Conservation (phyloP, 1,140 invertebrate species). For the Meteorus sp. region DNA sequence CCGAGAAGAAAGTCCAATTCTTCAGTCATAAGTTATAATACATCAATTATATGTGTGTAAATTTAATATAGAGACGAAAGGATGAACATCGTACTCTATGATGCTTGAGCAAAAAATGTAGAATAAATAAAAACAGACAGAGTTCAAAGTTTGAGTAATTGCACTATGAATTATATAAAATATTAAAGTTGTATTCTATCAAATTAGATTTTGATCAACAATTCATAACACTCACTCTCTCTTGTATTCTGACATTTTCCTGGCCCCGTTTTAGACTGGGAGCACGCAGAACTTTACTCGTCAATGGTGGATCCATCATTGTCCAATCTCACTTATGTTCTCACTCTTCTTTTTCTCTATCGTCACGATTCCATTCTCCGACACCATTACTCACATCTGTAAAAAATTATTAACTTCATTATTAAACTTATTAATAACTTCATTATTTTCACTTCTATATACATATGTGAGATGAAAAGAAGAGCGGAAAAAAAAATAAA, state of each 20-base stretch:
- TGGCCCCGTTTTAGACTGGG: slow-evolving; percentile 73
- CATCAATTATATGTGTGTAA: too few relatives aligned
- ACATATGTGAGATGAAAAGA: too few relatives aligned
- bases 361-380: slow-evolving; percentile 45
- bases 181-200: background rate
- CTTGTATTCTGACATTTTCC: slow-evolving; percentile 70
- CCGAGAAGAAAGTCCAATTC: too few relatives aligned
- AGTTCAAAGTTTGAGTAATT: too few relatives aligned
- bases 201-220: background rate
- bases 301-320: slow-evolving; percentile 53
- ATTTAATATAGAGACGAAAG: too few relatives aligned
- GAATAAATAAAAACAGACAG: too few relatives aligned
- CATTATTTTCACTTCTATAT: background rate
- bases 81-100: too few relatives aligned
- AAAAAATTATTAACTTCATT: slow-evolving; percentile 7
- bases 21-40: too few relatives aligned
- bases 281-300: slow-evolving; percentile 66
- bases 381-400: slow-evolving; percentile 20
- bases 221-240: slow-evolving; percentile 66
- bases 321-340: background rate
- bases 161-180: background rate
- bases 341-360: slow-evolving; percentile 4
- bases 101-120: too few relatives aligned
- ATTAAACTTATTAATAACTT: background rate
- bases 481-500: too few relatives aligned